phyloP scores from a whole-genome alignment of 2,797 vertebrate species.

The Anguilla marmorata region DNA sequence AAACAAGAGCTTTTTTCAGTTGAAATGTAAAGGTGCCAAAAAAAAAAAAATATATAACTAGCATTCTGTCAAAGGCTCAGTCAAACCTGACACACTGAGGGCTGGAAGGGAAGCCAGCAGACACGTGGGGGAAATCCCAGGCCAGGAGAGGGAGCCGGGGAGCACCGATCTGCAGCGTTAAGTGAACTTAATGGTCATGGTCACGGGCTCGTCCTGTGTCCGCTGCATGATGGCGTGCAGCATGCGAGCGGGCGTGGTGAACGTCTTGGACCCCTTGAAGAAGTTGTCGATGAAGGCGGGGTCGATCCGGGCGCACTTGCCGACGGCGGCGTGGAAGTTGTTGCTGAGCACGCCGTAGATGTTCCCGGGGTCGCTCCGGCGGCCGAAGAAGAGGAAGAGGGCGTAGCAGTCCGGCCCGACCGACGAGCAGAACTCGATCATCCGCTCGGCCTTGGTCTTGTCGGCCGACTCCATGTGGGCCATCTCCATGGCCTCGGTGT shows the following conservation, averaged over 20 bases:
- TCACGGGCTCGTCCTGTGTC: constrained; percentile 58
- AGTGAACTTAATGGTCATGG: constrained; percentile 72
- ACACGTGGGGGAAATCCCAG: not conserved
- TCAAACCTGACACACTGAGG: not conserved
- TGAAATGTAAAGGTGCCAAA: not conserved
- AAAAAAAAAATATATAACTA: not conserved
- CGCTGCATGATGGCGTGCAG: constrained; percentile 63
- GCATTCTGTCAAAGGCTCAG: not conserved
- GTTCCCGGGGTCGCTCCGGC: constrained; percentile 5
- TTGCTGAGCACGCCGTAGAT: constrained; percentile 41
- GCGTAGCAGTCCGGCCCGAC: constrained; percentile 39
- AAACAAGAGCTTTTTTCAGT: not conserved
- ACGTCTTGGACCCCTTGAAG: constrained; percentile 66
- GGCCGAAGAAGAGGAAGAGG: constrained; percentile 40
- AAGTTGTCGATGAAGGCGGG: constrained; percentile 67
- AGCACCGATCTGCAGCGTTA: constrained; percentile 44
- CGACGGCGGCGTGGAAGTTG: constrained; percentile 51
- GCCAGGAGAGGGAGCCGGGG: not conserved
- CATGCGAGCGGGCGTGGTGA: constrained; percentile 66
- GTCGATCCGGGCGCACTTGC: constrained; percentile 64
- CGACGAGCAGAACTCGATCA: constrained; percentile 70
- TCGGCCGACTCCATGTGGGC: constrained; percentile 59
- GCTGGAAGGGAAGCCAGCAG: not conserved
- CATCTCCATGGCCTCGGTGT: constrained; percentile 59
- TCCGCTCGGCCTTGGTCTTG: constrained; percentile 58